Evolutionary conservation across 1,140 invertebrate genomes (phyloP).

Genomic region (Dolichoris vasculosae): DNA sequence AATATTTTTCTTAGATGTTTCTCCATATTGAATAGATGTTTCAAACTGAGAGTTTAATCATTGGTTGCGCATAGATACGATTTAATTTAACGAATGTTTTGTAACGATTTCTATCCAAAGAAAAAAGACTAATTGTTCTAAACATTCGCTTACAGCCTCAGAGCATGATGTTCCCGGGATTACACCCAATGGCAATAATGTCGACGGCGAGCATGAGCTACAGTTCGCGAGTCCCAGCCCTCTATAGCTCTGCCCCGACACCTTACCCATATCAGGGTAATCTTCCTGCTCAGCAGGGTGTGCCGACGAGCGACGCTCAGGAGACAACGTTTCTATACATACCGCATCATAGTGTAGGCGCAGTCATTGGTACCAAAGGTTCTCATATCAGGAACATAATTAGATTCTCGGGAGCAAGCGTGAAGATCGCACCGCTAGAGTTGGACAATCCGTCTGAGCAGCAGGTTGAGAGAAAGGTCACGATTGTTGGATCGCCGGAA

Average conservation of each 20-base stretch:
- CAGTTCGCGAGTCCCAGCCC: conserved; percentile 75
- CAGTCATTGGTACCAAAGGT: conserved; percentile 97
- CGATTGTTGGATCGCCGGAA: conserved; percentile 94
- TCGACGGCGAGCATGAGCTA: conserved; percentile 87
- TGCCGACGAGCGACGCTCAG: conserved; percentile 77
- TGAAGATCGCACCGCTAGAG: conserved; percentile 92
- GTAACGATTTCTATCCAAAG: neutral
- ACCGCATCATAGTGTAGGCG: conserved; percentile 97
- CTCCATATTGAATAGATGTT: no score
- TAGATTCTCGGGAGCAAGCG: conserved; percentile 94
- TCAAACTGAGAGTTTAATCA: no score
- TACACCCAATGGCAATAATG: conserved; percentile 98
- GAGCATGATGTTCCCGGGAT: conserved; percentile 94
- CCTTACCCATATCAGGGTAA: conserved; percentile 74
- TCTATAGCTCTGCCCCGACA: conserved; percentile 76
- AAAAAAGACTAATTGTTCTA: neutral
- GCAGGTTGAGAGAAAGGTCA: conserved; percentile 92
- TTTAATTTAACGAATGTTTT: no score
- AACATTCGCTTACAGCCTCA: conserved; percentile 81
- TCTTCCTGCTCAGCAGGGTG: conserved; percentile 69
- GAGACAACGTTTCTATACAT: conserved; percentile 96
- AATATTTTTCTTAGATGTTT: no score
- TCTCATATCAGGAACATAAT: conserved; percentile 98
- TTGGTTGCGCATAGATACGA: no score
- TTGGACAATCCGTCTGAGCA: conserved; percentile 83